A percentile compares a stretch with the other conserved stretches of the same genome.
These are phyloP conservation scores for Mola mola DNA, from an alignment of 2,113 vertebrate genomes.

Conservation along the genomic window DNA sequence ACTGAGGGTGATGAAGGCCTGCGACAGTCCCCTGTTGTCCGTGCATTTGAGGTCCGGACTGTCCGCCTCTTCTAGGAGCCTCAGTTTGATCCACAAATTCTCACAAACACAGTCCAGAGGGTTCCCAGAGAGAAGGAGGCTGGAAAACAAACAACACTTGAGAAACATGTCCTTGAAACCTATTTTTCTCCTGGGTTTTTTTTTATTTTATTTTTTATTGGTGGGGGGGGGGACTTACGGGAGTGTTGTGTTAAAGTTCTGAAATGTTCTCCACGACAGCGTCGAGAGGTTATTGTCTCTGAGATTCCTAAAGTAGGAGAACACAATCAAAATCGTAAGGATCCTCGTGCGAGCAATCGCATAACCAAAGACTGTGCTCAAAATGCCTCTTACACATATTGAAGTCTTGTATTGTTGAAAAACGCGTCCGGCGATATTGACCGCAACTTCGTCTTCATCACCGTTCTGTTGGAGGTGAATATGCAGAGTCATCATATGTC, in stretches of 20 bases:
- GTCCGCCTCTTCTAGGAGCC: constrained; percentile 85
- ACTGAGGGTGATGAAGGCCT: constrained; percentile 83
- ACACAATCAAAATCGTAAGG: not conserved
- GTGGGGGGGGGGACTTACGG: constrained; percentile 95
- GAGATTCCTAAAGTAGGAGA: constrained; percentile 84
- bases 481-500: constrained; percentile 1
- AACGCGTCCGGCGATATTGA: constrained; percentile 91
- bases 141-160: constrained; percentile 49
- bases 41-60: constrained; percentile 87
- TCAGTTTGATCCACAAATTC: constrained; percentile 95
- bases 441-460: constrained; percentile 89
- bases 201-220: not conserved
- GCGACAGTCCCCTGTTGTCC: constrained; percentile 84
- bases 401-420: constrained; percentile 90
- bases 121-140: constrained; percentile 90
- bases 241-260: constrained; percentile 87
- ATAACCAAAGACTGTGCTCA: not conserved
- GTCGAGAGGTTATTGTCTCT: constrained; percentile 93
- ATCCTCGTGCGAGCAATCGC: not conserved
- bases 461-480: constrained; percentile 83
- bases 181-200: not conserved
- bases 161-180: not conserved
- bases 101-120: constrained; percentile 94
- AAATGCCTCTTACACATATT: constrained; percentile 89
- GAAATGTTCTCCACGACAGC: constrained; percentile 93